A percentile compares a stretch with the other conserved stretches of the same genome.
Conservation (phyloP, 2,113 vertebrate species). For the Chloebia gouldiae region DNA sequence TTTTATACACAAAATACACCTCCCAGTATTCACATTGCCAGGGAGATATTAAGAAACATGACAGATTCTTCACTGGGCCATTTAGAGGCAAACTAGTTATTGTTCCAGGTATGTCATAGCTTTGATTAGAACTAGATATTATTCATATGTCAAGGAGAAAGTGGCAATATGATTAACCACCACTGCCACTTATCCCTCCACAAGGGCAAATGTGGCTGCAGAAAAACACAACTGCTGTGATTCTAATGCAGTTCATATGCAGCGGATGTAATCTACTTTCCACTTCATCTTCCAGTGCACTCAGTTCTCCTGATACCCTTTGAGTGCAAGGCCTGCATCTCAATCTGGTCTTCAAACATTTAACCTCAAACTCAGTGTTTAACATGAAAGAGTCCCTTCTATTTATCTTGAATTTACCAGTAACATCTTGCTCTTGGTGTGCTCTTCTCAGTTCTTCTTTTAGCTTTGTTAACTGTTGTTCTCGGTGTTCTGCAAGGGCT, state of each 20-base stretch:
- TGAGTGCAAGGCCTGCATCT: neutral
- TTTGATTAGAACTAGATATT: neutral
- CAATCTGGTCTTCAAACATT: neutral
- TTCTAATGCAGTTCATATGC: neutral
- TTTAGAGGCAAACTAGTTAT: neutral
- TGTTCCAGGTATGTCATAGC: neutral
- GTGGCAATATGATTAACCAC: neutral
- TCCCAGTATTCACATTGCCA: neutral
- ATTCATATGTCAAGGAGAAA: neutral
- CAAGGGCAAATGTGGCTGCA: neutral
- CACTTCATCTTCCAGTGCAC: neutral
- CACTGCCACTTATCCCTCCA: neutral
- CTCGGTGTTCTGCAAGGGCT: constrained; percentile 72
- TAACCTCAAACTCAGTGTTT: neutral
- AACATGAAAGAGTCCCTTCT: neutral
- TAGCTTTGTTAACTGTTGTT: constrained; percentile 76
- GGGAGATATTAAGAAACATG: neutral
- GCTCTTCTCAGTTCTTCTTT: constrained; percentile 81
- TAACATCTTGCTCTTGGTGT: constrained; percentile 78
- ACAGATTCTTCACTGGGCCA: neutral
- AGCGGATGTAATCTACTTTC: neutral
- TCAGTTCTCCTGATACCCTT: neutral
- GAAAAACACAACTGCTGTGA: neutral
- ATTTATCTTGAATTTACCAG: constrained; percentile 73
- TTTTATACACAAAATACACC: neutral